Evolutionary conservation across 2,888 invertebrate genomes (phyloP).

Genomic region (Luffia ferchaultella): DNA sequence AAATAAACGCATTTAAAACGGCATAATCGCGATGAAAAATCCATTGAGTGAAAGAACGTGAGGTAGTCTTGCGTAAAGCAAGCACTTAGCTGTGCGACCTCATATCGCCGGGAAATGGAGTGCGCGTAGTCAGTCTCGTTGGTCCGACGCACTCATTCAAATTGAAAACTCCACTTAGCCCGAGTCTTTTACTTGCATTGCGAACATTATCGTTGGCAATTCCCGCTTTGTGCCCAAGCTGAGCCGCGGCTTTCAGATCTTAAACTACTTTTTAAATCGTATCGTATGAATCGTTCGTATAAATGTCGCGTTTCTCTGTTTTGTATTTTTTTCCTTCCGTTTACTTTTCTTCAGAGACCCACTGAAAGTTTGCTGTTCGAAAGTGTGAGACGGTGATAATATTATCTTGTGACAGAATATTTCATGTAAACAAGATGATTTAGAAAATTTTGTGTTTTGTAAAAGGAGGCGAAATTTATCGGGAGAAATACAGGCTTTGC

Average conservation of each 20-base stretch:
- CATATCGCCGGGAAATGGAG: constrained; percentile 50
- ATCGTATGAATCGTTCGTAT: background rate
- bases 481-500: no score
- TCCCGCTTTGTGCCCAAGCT: constrained; percentile 6
- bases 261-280: background rate
- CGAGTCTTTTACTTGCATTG: constrained; percentile 7
- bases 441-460: no score
- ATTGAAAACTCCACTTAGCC: constrained; percentile 37
- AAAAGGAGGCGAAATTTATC: no score
- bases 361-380: no score
- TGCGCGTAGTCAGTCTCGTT: constrained; percentile 35
- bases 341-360: no score
- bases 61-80: background rate
- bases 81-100: constrained; percentile 9
- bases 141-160: constrained; percentile 52
- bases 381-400: no score
- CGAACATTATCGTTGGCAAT: constrained; percentile 37
- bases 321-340: background rate
- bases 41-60: no score
- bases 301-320: background rate
- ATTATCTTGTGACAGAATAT: no score
- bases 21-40: no score
- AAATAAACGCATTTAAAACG: no score
- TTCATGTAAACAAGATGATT: no score
- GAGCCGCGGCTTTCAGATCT: background rate